Evolutionary conservation across 2,113 vertebrate species (phyloP).

Genomic region (Otolemur garnettii): DNA sequence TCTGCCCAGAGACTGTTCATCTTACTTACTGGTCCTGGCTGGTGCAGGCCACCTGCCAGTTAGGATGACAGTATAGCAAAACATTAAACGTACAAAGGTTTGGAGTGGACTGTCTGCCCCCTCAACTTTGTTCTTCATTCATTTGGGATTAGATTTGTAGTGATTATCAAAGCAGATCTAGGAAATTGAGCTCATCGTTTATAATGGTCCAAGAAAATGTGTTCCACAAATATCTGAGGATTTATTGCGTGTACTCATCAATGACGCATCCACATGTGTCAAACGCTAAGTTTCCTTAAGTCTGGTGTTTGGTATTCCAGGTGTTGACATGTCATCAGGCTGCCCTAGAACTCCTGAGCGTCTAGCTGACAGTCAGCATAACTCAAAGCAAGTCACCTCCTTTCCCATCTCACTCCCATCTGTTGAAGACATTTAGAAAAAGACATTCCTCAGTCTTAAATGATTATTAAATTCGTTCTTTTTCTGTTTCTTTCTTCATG

Average conservation of each 20-base stretch:
- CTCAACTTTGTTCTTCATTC: neutral
- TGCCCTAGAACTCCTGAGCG: neutral
- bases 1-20: neutral
- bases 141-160: neutral
- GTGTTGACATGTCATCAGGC: neutral
- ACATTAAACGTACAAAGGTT: neutral
- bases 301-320: neutral
- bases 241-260: neutral
- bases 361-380: neutral
- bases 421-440: constrained; percentile 11
- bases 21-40: neutral
- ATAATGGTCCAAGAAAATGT: neutral
- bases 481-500: constrained; percentile 16
- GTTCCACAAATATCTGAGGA: neutral
- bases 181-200: neutral
- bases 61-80: neutral
- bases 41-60: neutral
- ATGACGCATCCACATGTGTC: neutral
- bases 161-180: neutral
- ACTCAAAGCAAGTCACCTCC: neutral
- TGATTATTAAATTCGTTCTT: neutral
- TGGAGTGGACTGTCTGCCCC: neutral
- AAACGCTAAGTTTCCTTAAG: neutral
- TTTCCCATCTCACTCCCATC: neutral
- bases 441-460: neutral